phyloP scores from a whole-genome alignment of 2,888 invertebrate genomes.

The Diaperis boleti region DNA sequence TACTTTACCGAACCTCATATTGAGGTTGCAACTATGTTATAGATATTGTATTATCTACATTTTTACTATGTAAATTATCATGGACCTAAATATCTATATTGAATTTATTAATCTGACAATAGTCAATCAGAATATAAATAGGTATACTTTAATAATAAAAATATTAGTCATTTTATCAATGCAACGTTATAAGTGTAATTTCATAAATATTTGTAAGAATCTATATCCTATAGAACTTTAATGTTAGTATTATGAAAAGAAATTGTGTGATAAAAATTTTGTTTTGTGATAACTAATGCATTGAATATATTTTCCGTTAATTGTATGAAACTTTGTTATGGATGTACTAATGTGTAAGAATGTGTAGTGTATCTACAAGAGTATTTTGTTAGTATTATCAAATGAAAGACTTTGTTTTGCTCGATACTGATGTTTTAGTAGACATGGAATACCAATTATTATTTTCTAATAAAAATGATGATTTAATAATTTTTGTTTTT shows the following conservation, averaged over 20 bases:
- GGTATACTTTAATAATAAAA: slow-evolving; percentile 43
- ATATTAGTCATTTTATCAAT: slow-evolving; percentile 54
- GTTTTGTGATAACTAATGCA: slow-evolving; percentile 37
- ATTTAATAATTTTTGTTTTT: too few species aligned
- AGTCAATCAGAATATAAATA: slow-evolving; percentile 35
- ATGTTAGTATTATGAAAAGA: slow-evolving; percentile 45
- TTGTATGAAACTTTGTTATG: slow-evolving; percentile 27
- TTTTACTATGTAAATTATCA: slow-evolving; percentile 58
- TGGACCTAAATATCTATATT: slow-evolving; percentile 45
- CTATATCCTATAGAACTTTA: slow-evolving; percentile 36
- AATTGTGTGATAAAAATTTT: slow-evolving; percentile 40
- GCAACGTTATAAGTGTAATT: slow-evolving; percentile 50
- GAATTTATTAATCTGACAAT: slow-evolving; percentile 43
- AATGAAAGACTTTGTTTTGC: slow-evolving; percentile 26
- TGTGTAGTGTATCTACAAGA: slow-evolving; percentile 24
- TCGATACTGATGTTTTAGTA: slow-evolving; percentile 25
- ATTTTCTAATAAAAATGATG: too few species aligned
- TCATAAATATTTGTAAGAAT: slow-evolving; percentile 37
- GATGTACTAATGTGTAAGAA: slow-evolving; percentile 19
- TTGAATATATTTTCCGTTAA: slow-evolving; percentile 30
- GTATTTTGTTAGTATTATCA: slow-evolving; percentile 39
- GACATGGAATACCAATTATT: too few species aligned
- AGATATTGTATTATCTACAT: slow-evolving; percentile 30
- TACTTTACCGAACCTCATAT: slow-evolving; percentile 57
- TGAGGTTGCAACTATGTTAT: slow-evolving; percentile 54